Conservation (phyloP, 2,888 invertebrate species). For the Drosophila formosana region DNA sequence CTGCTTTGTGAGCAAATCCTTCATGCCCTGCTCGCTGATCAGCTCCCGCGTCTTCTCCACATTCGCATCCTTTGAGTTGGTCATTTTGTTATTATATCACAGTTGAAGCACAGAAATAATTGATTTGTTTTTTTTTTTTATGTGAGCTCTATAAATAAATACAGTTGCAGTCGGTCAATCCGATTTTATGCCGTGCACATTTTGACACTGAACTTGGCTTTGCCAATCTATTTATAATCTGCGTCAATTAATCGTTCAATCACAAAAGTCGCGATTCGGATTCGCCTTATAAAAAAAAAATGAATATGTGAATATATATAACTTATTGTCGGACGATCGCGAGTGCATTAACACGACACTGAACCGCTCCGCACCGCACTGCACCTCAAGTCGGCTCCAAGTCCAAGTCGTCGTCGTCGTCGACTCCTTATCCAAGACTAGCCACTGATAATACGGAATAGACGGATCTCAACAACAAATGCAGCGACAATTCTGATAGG, state of each 20-base stretch:
- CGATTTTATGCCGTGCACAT: constrained; percentile 35
- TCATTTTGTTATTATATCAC: constrained; percentile 54
- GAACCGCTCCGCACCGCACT: constrained; percentile 23
- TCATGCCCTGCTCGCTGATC: constrained; percentile 83
- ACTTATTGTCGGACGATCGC: constrained; percentile 41
- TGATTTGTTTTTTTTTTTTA: background rate
- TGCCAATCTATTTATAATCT: constrained; percentile 56
- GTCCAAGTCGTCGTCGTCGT: constrained; percentile 19
- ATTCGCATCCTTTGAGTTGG: constrained; percentile 60
- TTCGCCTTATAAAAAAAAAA: constrained; percentile 25
- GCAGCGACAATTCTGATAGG: constrained; percentile 35
- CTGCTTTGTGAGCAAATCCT: constrained; percentile 83
- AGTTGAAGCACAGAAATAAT: constrained; percentile 55
- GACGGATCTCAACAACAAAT: constrained; percentile 32
- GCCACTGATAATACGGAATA: constrained; percentile 49
- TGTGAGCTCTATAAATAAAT: constrained; percentile 8
- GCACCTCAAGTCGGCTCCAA: background rate
- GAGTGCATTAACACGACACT: constrained; percentile 61
- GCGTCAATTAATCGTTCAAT: constrained; percentile 52
- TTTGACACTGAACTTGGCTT: constrained; percentile 70
- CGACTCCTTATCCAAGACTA: constrained; percentile 40
- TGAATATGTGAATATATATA: constrained; percentile 13
- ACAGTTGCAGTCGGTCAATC: constrained; percentile 8
- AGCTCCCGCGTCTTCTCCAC: constrained; percentile 72
- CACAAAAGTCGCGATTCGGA: constrained; percentile 54